Evolutionary conservation across 2,797 vertebrate genomes (phyloP).

Genomic region (Ptychobarbus kaznakovi): DNA sequence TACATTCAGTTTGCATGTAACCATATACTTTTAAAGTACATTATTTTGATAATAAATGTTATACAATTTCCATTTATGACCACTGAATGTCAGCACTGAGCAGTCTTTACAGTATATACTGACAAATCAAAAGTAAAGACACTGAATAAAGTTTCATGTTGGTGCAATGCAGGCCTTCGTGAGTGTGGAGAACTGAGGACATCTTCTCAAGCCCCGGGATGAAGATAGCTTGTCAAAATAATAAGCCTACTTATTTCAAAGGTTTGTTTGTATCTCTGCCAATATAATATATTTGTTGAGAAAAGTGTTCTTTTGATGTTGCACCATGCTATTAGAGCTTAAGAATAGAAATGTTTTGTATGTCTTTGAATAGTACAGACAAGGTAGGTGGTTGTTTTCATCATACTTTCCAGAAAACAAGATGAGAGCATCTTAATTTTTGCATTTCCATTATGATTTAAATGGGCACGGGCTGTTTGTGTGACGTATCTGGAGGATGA

Average conservation of each 20-base stretch:
- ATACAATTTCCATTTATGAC: neutral
- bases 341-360: constrained; percentile 18
- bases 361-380: constrained; percentile 1
- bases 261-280: neutral
- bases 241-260: neutral
- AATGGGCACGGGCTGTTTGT: constrained; percentile 51
- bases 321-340: neutral
- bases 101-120: neutral
- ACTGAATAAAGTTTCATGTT: constrained; percentile 11
- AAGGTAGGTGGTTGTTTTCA: constrained; percentile 34
- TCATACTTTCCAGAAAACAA: constrained; percentile 43
- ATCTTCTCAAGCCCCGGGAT: neutral
- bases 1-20: neutral
- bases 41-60: neutral
- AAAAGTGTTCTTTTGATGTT: neutral
- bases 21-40: neutral
- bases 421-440: constrained; percentile 25
- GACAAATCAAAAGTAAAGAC: neutral
- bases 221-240: neutral
- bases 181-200: neutral
- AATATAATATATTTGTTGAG: neutral
- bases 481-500: constrained; percentile 38
- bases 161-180: neutral
- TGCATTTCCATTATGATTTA: constrained; percentile 41
- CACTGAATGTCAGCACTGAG: constrained; percentile 38